Evolutionary conservation across 1,140 invertebrate genomes (phyloP).

Genomic region (Linepithema humile): DNA sequence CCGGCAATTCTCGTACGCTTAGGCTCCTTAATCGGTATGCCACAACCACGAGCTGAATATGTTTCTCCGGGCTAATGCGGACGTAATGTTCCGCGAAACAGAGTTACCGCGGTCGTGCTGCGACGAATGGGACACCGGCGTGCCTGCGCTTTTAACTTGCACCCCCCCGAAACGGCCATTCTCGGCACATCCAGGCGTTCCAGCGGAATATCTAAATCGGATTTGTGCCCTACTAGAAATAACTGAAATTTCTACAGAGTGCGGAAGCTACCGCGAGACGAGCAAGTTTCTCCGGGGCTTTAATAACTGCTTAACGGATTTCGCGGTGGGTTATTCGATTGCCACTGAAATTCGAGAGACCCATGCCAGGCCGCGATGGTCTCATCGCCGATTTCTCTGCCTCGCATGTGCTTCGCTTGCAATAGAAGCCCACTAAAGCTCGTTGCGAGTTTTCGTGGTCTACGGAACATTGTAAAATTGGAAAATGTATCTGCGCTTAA

Average conservation of each 20-base stretch:
- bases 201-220: constrained; percentile 55
- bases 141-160: constrained; percentile 33
- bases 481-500: not conserved
- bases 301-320: constrained; percentile 59
- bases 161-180: not conserved
- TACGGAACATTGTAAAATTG: constrained; percentile 12
- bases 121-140: constrained; percentile 54
- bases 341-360: constrained; percentile 35
- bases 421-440: not conserved
- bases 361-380: constrained; percentile 5
- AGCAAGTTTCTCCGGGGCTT: constrained; percentile 45
- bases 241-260: constrained; percentile 53
- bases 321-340: constrained; percentile 52
- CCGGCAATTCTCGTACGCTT: not conserved
- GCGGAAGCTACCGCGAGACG: constrained; percentile 33
- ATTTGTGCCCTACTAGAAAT: constrained; percentile 56
- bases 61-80: constrained; percentile 52
- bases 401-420: not conserved
- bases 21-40: not conserved
- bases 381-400: not conserved
- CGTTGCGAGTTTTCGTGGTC: not conserved
- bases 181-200: constrained; percentile 2
- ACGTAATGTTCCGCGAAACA: constrained; percentile 63
- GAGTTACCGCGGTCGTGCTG: constrained; percentile 41
- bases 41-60: constrained; percentile 6